These are phyloP conservation scores for Caloenas nicobarica DNA, from an alignment of 2,113 vertebrate genomes.

Conservation along the genomic window DNA sequence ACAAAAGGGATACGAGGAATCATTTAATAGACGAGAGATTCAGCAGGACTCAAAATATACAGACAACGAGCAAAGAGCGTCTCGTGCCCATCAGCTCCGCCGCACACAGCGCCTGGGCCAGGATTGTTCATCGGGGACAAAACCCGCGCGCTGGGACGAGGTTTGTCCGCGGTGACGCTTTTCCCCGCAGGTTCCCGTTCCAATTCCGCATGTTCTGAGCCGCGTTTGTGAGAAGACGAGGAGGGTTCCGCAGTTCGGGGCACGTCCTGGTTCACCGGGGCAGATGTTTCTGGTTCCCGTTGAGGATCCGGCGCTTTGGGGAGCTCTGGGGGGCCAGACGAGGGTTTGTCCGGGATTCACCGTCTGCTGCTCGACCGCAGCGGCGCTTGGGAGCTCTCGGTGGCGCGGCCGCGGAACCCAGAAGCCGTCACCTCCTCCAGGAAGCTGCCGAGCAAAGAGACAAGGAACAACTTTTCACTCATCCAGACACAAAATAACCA, in stretches of 20 bases:
- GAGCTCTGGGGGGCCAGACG: no score
- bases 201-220: rapidly evolving
- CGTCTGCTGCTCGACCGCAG: slow-evolving; percentile 61
- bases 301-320: no score
- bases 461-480: no score
- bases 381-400: slow-evolving; percentile 38
- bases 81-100: background rate
- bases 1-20: background rate
- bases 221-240: rapidly evolving
- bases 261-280: background rate
- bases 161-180: no score
- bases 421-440: slow-evolving; percentile 78
- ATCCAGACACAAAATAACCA: no score
- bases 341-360: slow-evolving; percentile 11
- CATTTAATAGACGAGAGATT: background rate
- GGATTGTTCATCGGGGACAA: no score
- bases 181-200: background rate
- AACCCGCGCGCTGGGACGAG: no score
- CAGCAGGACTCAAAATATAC: background rate
- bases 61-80: background rate
- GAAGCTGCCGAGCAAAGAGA: slow-evolving; percentile 69
- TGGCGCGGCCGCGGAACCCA: slow-evolving; percentile 66
- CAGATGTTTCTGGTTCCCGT: no score
- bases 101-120: no score
- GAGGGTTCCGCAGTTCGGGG: background rate